These are phyloP conservation scores for Metallyticus violacea DNA, from an alignment of 2,888 invertebrate genomes.

Conservation along the genomic window DNA sequence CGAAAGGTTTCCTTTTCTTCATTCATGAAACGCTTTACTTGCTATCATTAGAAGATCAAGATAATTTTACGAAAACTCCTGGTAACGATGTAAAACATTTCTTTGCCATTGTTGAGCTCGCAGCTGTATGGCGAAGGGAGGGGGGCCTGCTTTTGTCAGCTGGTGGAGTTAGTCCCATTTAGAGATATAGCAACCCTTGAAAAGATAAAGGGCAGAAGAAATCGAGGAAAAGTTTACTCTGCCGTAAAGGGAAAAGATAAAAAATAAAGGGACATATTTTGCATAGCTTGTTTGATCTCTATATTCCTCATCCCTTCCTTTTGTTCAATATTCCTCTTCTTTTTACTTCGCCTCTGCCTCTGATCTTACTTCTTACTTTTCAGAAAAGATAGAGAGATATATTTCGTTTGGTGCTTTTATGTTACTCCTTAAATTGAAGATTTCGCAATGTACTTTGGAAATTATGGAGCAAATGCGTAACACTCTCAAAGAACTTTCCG, in stretches of 20 bases:
- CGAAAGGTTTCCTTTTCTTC: too few species aligned
- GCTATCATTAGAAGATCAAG: neutral
- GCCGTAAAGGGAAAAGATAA: conserved; percentile 29
- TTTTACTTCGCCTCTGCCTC: neutral
- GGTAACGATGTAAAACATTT: neutral
- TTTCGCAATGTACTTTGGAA: too few species aligned
- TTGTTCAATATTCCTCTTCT: neutral
- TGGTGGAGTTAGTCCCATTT: neutral
- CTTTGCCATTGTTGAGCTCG: neutral
- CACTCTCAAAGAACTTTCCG: too few species aligned
- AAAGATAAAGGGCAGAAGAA: neutral
- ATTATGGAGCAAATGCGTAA: too few species aligned
- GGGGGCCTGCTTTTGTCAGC: neutral
- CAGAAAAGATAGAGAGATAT: neutral
- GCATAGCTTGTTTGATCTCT: conserved; percentile 9
- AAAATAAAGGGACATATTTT: conserved; percentile 14
- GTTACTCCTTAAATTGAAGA: too few species aligned
- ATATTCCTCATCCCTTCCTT: neutral
- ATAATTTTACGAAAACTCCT: neutral
- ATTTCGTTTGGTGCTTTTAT: neutral
- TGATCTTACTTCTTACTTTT: neutral
- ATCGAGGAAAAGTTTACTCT: conserved; percentile 23
- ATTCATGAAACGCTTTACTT: too few species aligned
- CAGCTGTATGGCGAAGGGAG: too few species aligned
- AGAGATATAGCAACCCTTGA: neutral